Base-by-base conservation (phyloP, 2,888 invertebrate genomes). In the Metellina segmentata region DNA sequence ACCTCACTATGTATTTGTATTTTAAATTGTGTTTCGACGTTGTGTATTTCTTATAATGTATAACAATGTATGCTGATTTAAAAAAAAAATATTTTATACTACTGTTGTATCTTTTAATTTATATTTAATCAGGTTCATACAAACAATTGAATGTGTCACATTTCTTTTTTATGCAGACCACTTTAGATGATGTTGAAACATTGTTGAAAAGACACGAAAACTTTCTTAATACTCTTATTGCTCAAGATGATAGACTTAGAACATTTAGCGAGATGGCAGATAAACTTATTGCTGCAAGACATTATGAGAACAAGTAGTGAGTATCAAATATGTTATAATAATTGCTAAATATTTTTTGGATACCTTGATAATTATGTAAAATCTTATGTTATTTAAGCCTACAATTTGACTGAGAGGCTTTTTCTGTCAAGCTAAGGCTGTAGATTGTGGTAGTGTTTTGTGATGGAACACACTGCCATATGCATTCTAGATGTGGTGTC, bases 181-280 rank as follows among this genome's bases (percentile, higher is more conserved):
- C 98, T 0, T 96, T 98, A 91, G 98, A 98, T 95, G 98, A 98
- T 94, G 98, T 98, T 6, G 98, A 98, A 94, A 98, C 98, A 0
- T 96, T 99, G 92, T 95, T 98, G 87, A 99, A 99, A 95, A 96
- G 98, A 48, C 99, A 99, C 95, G 97, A 98, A 94, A 98, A 99
- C 95, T 97, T 99, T 95, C 98, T 98, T 94, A 98, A 98, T 94
- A 98, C 98, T 0, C 95, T 99, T 34, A 96, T 96, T 93, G 99
- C 98, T 0, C 99, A 99, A 95, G 99, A 99, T 94, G 98, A 99
- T 94, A 96, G 98, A 71, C 95, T 99, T 11, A 97, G 97, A 93
- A 96, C 96, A 16, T 98, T 99, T 95, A 96, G 96, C 93, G 97
- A 97, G 94, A 96, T 97, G 92, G 98, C 99, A 0, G 97, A 97